Base-by-base conservation (phyloP, 2,113 vertebrate species). In the Girardinichthys multiradiatus region DNA sequence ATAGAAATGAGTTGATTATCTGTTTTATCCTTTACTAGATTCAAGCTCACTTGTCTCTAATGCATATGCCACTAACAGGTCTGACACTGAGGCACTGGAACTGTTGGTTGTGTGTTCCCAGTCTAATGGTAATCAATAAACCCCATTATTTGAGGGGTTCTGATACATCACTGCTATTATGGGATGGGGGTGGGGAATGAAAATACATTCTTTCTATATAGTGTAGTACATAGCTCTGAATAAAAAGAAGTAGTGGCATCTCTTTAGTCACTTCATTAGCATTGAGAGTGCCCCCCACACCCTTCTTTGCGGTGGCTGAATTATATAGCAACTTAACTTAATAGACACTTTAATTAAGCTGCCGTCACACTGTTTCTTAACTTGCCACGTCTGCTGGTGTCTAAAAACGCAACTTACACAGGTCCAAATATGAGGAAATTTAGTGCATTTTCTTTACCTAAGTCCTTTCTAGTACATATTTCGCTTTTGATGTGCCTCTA, bases 151-250 rank as follows among this genome's bases (percentile, higher is more conserved):
- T 78, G 73, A 12, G 59, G 59, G 73, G 68, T 64, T 76, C 70
- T 73, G 84, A 88, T 85, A 80, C 77, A 85, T 86, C 84, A 60
- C 29, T 15, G 81, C 81, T 78, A 73, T 86, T 85, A 85, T 87
- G 59, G 39, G 61, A 76, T 81, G 70, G 71, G 61, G 21, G 24
- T 10, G 48, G 69, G 71, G 64, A 64, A 62, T 71, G 68, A 70
- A 76, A 68, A 58, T 29, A 72, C 58, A 39, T 72, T 79, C n/a
- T 31, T 68, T 57, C 68, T 70, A 81, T 85, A 75, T 57, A 77
- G 57, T 65, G 57, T n/a, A 57, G 57, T 67, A 33, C 70, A 76
- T 60, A 62, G 54, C 51, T 19, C 45, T 15, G 62, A 45, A 62
- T 54, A 51, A 65, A 69, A 69, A 68, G 48, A 30, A 66, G 70